Evolutionary conservation across 2,113 vertebrate genomes (phyloP), one percentile per base, ranked within the genome.

Genomic region (Pristiophorus japonicus): DNA sequence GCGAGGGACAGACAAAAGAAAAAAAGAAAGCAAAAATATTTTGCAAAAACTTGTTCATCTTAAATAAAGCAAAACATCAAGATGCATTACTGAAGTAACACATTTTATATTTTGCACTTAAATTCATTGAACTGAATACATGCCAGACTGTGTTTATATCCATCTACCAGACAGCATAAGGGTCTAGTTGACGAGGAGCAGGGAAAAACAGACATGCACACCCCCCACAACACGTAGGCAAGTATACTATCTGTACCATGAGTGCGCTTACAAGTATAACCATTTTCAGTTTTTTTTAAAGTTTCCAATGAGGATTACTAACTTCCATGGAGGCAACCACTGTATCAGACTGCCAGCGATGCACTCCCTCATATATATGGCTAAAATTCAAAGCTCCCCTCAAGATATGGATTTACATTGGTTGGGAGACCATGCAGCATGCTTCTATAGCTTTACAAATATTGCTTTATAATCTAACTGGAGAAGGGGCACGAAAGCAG

Each of bases 11-110:
- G 65, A 51, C 38, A 51, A 51, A 51, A 27, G 93, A n/a, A 47
- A 70, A 70, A n/a, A 94, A 24, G 93, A 51, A 94, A 51, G 42
- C 92, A 94, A 94, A 94, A 45, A 66, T 24, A n/a, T 63, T 91
- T 91, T 91, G 16, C 30, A 27, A 20, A 8, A 70, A 94, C 22
- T 47, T 70, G 8, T 47, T 70, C 38, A 70, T 70, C 65, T 73
- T 94, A 70, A 51, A 47, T 67, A 67, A 94, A 70, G 93, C 66
- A 94, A 94, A 94, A 70, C 55, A 92, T 92, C 88, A 92, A 22
- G 88, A 42, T 92, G 88, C 93, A 94, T 73, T 67, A 70, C 66
- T 94, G 66, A 94, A 94, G 42, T 94, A 94, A 66, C 34, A 70
- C 66, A 70, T 67, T 38, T 47, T 66, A 94, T 70, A 94, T 94